phyloP scores from a whole-genome alignment of 2,888 invertebrate species.

The Eupelmus urozonus region DNA sequence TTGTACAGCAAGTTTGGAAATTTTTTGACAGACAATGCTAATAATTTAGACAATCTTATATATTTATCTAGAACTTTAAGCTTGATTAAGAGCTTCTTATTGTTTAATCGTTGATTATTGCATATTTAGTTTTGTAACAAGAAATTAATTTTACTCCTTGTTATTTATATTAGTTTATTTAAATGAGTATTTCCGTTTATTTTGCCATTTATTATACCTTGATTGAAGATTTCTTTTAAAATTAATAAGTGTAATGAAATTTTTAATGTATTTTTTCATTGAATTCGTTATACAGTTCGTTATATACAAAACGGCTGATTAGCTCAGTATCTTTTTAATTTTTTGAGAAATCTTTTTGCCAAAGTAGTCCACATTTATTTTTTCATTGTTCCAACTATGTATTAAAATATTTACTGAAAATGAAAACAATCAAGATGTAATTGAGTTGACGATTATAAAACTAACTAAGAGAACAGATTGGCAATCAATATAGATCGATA shows the following conservation, averaged over 20 bases:
- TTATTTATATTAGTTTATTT: constrained; percentile 30
- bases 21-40: not conserved
- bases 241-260: not conserved
- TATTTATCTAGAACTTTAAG: not conserved
- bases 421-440: constrained; percentile 43
- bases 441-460: not conserved
- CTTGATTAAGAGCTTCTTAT: not conserved
- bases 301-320: not conserved
- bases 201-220: constrained; percentile 57
- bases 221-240: constrained; percentile 51
- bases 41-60: constrained; percentile 37
- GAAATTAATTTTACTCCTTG: constrained; percentile 19
- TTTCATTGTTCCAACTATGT: constrained; percentile 30
- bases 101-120: constrained; percentile 36
- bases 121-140: constrained; percentile 9
- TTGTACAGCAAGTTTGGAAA: not conserved
- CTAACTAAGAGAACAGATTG: not conserved
- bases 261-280: not conserved
- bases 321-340: not conserved
- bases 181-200: constrained; percentile 35
- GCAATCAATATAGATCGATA: not conserved
- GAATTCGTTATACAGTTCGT: not conserved
- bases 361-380: constrained; percentile 51
- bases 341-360: constrained; percentile 55
- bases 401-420: constrained; percentile 17